Base-by-base conservation (phyloP, 2,888 invertebrate species). In the Nymphalis c-album region DNA sequence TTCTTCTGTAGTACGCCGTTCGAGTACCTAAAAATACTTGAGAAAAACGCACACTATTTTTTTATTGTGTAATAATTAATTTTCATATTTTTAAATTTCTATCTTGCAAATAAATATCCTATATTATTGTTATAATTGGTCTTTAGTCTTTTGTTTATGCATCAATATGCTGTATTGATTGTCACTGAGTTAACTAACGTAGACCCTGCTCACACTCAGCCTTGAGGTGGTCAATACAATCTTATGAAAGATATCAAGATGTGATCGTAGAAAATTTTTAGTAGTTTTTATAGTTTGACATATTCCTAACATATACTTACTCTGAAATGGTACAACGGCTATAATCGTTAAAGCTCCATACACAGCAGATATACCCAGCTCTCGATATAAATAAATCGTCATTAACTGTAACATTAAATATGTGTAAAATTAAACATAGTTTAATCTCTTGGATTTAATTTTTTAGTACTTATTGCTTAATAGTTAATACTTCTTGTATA, bases 301-400 rank as follows among this genome's bases (percentile, higher is more conserved):
- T 22, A 22, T 22, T 22, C 22, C 22, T 22, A 22, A 22, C 16
- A 10, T 18, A 18, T 8, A 68, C 86, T 85, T 77, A 90, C 91
- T 86, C 80, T 92, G 91, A 77, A 91, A 91, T n/a, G 91, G 91
- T 47, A 94, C 86, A 26, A 93, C 87, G 7, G 92, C 83, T 8
- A 93, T 74, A 45, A 94, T 86, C 4, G 91, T 81, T 1, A 90
- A 74, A 5, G 93, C 87, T 59, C 94, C 94, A 57, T 92, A 88
- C 0, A 94, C 78, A 0, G 93, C 93, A 31, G 94, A 82, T 75
- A 89, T 84, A 26, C 93, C 93, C 80, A 94, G 88, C 78, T 93
- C 92, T 63, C 87, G 83, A 79, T 92, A 93, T 65, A 95, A 83
- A 70, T 95, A 94, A 57, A 83, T 69, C 2, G 88, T 85, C 84